Base-by-base conservation (phyloP, 2,888 invertebrate genomes). In the Hyalella azteca region DNA sequence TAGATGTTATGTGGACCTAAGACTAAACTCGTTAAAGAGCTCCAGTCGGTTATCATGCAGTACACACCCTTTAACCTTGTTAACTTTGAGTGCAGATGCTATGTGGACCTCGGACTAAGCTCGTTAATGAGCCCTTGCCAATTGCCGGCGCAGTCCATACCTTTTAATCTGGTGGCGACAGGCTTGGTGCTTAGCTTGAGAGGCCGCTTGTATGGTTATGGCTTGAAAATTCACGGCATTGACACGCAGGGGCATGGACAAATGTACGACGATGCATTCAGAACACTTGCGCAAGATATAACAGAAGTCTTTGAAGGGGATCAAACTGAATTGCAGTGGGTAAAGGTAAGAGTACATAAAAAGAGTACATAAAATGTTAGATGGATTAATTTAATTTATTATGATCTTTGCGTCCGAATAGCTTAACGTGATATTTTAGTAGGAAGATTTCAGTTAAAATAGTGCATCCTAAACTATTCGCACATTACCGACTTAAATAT, bases 91-190 rank as follows among this genome's bases (percentile, higher is more conserved):
- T n/a, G n/a, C 32, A 79, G 79, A 75, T 50, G 76, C 2, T 81
- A 80, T 60, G 73, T 83, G 22, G 83, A 83, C 41, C 73, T 60
- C 26, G 83, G 83, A 2, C 60, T 83, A 26, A 79, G 78, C 13
- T 75, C 79, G 9, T 36, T 83, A 7, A 83, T 83, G 83, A 54
- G 81, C 9, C 77, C 83, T 0, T 78, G 77, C 1, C 26, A 29
- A 11, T 29, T 83, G n/a, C 83, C 83, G 13, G 80, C 80, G 3
- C 73, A 78, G 4, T 83, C 83, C 29, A 45, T 80, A 4, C 78
- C 83, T 7, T 83, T 83, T 77, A 83, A 83, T 50, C 15, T 81
- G 13, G 41, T 81, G 7, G 78, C 81, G 11, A 80, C 59, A 19
- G 32, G 79, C 15, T 39, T 80, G 54, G 41, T 81, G n/a, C 60